Evolutionary conservation across 2,888 invertebrate species (phyloP).

Genomic region (Nephrotoma flavescens): DNA sequence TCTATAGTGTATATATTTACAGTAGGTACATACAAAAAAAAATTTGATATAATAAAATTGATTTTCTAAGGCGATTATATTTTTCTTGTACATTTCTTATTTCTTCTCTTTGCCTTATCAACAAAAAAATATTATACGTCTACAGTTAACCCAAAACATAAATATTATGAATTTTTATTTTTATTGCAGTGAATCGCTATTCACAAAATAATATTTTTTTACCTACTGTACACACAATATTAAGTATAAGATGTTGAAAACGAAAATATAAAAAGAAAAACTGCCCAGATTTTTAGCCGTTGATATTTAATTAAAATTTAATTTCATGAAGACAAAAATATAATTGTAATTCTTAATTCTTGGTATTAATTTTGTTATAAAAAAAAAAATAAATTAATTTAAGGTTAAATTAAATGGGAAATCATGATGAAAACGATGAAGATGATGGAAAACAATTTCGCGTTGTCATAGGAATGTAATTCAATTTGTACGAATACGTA

Average conservation of each 20-base stretch:
- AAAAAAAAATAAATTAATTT: background rate
- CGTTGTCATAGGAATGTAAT: conserved; percentile 2
- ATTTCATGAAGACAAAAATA: conserved; percentile 1
- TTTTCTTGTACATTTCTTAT: background rate
- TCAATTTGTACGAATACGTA: background rate
- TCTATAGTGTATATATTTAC: conserved; percentile 14
- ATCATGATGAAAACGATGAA: background rate
- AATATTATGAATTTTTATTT: conserved; percentile 1
- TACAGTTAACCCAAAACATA: background rate
- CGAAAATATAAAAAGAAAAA: background rate
- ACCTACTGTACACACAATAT: background rate
- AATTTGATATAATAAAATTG: background rate
- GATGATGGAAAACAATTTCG: conserved; percentile 3
- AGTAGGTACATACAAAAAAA: conserved; percentile 8
- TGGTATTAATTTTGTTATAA: background rate
- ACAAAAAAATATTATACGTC: background rate
- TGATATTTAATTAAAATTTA: conserved; percentile 4
- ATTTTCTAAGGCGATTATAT: conserved; percentile 5
- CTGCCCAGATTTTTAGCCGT: conserved; percentile 3
- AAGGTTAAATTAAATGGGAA: conserved; percentile 1
- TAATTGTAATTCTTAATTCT: conserved; percentile 2
- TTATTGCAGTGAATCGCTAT: background rate
- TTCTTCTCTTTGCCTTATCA: background rate
- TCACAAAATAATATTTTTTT: background rate
- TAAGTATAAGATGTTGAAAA: background rate